Conservation (phyloP, 2,113 vertebrate genomes). For the Eulemur macaco region DNA sequence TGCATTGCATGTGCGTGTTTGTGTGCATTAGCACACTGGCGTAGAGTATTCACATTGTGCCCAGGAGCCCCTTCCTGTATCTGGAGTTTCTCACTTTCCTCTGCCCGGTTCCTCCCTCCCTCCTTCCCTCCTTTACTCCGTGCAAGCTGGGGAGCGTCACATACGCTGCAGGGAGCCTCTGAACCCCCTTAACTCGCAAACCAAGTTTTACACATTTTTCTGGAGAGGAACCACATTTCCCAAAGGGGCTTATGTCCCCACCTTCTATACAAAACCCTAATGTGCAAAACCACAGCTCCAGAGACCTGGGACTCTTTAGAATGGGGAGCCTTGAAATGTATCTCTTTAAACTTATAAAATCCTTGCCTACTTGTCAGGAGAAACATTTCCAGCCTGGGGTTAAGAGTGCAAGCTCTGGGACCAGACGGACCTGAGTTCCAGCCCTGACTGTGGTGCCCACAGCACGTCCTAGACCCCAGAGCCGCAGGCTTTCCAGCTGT, state of each 20-base stretch:
- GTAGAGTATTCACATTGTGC: rapidly evolving
- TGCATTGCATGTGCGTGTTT: not conserved
- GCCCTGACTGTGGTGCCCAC: not conserved
- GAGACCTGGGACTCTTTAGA: not conserved
- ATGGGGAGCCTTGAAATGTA: not conserved
- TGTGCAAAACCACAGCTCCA: not conserved
- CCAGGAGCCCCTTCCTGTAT: not conserved
- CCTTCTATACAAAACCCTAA: not conserved
- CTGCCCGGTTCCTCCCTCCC: too few relatives aligned
- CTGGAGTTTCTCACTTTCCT: not conserved
- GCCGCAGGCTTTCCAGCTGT: not conserved
- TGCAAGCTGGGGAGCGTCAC: too few relatives aligned
- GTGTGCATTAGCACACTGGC: not conserved
- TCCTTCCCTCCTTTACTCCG: not conserved
- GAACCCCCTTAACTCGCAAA: not conserved
- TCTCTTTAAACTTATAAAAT: not conserved
- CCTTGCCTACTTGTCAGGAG: not conserved
- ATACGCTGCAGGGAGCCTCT: not conserved
- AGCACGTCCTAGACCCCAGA: not conserved
- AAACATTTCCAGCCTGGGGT: not conserved
- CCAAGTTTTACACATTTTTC: not conserved
- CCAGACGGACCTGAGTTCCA: not conserved
- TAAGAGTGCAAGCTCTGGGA: not conserved
- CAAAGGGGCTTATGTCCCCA: not conserved
- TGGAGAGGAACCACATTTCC: not conserved